Conservation (phyloP, 2,888 invertebrate genomes). For the Fabriciana adippe region DNA sequence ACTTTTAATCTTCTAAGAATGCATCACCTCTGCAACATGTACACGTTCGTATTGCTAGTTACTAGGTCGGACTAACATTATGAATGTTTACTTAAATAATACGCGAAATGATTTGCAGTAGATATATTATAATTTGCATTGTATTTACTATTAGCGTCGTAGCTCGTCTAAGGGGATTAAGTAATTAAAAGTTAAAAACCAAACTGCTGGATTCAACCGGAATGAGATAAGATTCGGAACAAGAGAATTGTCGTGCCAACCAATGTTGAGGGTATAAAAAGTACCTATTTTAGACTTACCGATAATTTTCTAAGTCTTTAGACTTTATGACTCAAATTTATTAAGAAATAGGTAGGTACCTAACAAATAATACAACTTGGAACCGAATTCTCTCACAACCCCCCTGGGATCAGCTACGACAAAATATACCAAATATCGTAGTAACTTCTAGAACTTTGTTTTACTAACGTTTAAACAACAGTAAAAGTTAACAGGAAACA, state of each 20-base stretch:
- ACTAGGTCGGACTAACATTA: too few relatives aligned
- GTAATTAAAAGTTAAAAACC: too few relatives aligned
- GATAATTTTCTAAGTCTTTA: neutral
- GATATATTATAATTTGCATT: neutral
- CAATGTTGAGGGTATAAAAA: too few relatives aligned
- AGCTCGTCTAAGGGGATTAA: neutral
- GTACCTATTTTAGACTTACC: neutral
- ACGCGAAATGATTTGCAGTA: neutral
- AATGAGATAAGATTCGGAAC: too few relatives aligned
- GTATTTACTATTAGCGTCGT: neutral
- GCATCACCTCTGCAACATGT: too few relatives aligned
- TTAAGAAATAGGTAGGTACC: neutral
- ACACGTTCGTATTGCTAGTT: too few relatives aligned
- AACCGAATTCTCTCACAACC: too few relatives aligned
- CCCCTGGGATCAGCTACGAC: neutral
- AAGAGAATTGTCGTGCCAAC: too few relatives aligned
- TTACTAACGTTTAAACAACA: neutral
- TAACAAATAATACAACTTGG: too few relatives aligned
- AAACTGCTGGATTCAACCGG: too few relatives aligned
- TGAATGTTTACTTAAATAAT: too few relatives aligned
- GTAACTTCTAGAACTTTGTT: neutral
- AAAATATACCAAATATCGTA: neutral
- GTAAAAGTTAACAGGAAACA: neutral
- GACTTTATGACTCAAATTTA: neutral
- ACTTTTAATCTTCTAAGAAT: neutral